phyloP scores from a whole-genome alignment of 2,797 vertebrate genomes.

The Novumbra hubbsi region DNA sequence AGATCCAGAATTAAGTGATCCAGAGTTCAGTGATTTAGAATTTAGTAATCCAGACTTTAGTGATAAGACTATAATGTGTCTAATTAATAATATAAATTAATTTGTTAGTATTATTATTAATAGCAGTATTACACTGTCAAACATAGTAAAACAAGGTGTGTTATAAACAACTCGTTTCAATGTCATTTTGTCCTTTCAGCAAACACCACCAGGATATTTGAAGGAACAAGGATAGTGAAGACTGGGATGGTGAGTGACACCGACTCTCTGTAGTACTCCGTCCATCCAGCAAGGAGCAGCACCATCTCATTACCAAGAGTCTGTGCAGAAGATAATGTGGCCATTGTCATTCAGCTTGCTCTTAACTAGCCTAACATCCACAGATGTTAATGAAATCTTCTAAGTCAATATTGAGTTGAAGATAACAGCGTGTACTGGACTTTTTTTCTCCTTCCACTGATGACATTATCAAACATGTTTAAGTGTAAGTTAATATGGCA shows the following conservation, averaged over 20 bases:
- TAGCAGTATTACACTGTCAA: background rate
- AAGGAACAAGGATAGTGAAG: slow-evolving; percentile 95
- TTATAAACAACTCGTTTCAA: background rate
- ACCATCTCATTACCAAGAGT: background rate
- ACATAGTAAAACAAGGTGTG: background rate
- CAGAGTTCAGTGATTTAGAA: too few relatives aligned
- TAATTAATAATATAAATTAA: too few relatives aligned
- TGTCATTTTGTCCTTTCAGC: slow-evolving; percentile 65
- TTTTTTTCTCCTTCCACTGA: background rate
- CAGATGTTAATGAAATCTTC: background rate
- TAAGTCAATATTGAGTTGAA: background rate
- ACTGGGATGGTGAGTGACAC: slow-evolving; percentile 90
- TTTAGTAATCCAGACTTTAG: too few relatives aligned
- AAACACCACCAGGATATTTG: slow-evolving; percentile 96
- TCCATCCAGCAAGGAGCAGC: slow-evolving; percentile 61
- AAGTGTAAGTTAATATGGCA: background rate
- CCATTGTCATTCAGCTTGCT: background rate
- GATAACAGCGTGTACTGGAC: background rate
- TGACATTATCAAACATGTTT: background rate
- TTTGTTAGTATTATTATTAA: too few relatives aligned
- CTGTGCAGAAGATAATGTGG: background rate
- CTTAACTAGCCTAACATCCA: background rate
- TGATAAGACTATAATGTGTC: too few relatives aligned
- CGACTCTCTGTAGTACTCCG: background rate
- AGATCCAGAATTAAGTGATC: background rate